These are phyloP conservation scores for Tetragonula carbonaria DNA, from an alignment of 2,888 invertebrate species.

Conservation along the genomic window DNA sequence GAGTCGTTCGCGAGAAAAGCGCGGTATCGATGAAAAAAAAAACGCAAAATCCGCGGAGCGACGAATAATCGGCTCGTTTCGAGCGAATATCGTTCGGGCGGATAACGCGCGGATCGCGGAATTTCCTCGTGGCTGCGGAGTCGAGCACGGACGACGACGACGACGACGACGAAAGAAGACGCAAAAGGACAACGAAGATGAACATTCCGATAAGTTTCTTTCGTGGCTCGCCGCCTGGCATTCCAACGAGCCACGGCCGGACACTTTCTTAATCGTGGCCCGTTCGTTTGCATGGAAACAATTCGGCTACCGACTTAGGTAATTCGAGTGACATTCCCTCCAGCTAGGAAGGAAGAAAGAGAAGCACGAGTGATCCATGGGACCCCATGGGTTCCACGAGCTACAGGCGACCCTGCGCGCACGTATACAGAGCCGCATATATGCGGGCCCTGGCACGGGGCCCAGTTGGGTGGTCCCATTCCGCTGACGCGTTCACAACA, in stretches of 20 bases:
- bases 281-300: slow-evolving; percentile 75
- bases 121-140: slow-evolving; percentile 36
- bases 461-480: slow-evolving; percentile 82
- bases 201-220: slow-evolving; percentile 69
- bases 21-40: background rate
- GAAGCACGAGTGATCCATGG: slow-evolving; percentile 71
- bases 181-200: slow-evolving; percentile 65
- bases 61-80: slow-evolving; percentile 2
- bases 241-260: slow-evolving; percentile 63
- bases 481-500: slow-evolving; percentile 82
- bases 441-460: slow-evolving; percentile 78
- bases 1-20: slow-evolving; percentile 8
- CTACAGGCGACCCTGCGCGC: slow-evolving; percentile 59
- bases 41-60: background rate
- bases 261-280: slow-evolving; percentile 73
- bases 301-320: slow-evolving; percentile 75
- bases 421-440: slow-evolving; percentile 62
- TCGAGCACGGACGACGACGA: background rate
- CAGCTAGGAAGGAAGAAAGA: slow-evolving; percentile 58
- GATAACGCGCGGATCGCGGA: slow-evolving; percentile 45
- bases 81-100: background rate
- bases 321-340: slow-evolving; percentile 71
- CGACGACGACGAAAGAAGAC: slow-evolving; percentile 43
- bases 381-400: slow-evolving; percentile 74
- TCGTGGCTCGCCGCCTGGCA: slow-evolving; percentile 62